Evolutionary conservation across 2,113 vertebrate genomes (phyloP).

Genomic region (Felis chaus): DNA sequence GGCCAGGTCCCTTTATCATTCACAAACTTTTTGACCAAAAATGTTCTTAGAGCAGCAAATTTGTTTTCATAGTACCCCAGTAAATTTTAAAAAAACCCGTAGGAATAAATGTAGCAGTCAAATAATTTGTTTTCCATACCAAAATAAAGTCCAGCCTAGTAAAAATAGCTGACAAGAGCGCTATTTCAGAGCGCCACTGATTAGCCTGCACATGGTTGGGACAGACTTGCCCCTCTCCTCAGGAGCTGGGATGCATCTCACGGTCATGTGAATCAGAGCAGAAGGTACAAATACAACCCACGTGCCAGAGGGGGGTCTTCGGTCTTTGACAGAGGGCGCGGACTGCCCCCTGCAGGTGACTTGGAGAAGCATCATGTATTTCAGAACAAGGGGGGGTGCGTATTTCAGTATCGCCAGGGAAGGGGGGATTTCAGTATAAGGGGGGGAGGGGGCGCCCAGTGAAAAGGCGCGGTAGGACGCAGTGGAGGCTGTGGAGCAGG

Average conservation of each 20-base stretch:
- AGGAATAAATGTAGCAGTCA: neutral
- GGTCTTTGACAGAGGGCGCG: neutral
- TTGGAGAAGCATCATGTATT: neutral
- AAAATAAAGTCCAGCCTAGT: conserved; percentile 24
- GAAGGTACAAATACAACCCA: too few species aligned
- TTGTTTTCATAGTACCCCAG: neutral
- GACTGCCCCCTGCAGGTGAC: accelerated
- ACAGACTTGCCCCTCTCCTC: too few species aligned
- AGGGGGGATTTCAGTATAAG: neutral
- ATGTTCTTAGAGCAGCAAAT: neutral
- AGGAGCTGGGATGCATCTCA: neutral
- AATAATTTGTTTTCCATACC: neutral
- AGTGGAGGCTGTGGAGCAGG: neutral
- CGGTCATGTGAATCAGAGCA: accelerated
- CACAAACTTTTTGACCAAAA: neutral
- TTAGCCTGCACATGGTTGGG: neutral
- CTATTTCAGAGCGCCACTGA: neutral
- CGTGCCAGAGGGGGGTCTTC: too few species aligned
- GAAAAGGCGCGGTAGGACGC: neutral
- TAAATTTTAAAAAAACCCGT: neutral
- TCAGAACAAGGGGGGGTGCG: neutral
- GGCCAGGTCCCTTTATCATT: neutral
- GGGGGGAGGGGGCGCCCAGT: neutral
- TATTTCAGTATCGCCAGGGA: too few species aligned
- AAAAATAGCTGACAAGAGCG: neutral